phyloP scores from a whole-genome alignment of 2,797 vertebrate genomes.

The Hozukius guyotensis region DNA sequence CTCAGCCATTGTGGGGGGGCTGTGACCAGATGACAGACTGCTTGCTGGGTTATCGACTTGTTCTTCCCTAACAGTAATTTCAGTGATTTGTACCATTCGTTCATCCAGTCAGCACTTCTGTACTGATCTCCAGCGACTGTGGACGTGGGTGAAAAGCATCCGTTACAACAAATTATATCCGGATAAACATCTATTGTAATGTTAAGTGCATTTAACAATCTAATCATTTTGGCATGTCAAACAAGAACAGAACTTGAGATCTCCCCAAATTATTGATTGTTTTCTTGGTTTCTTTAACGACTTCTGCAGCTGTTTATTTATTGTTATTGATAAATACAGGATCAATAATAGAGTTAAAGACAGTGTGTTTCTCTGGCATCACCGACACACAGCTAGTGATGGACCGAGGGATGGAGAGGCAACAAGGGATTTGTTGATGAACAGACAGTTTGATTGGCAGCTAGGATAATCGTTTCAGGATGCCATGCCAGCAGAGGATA shows the following conservation, averaged over 20 bases:
- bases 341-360: background rate
- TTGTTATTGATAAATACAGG: background rate
- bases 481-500: no score
- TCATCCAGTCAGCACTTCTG: background rate
- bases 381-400: background rate
- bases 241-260: background rate
- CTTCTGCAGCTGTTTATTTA: background rate
- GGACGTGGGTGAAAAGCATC: background rate
- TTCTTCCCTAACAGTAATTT: background rate
- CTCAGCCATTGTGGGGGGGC: background rate
- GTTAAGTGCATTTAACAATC: background rate
- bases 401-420: background rate
- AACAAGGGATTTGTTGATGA: conserved; percentile 20
- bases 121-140: background rate
- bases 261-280: background rate
- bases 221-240: background rate
- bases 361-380: background rate
- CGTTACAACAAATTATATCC: background rate
- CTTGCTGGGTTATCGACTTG: background rate
- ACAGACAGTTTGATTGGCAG: background rate
- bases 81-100: background rate
- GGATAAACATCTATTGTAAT: background rate
- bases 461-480: no score
- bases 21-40: background rate
- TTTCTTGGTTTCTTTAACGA: background rate